Evolutionary conservation across 2,888 invertebrate genomes (phyloP), one percentile per base, ranked within the genome.

Genomic region (Ypsolopha sequella): DNA sequence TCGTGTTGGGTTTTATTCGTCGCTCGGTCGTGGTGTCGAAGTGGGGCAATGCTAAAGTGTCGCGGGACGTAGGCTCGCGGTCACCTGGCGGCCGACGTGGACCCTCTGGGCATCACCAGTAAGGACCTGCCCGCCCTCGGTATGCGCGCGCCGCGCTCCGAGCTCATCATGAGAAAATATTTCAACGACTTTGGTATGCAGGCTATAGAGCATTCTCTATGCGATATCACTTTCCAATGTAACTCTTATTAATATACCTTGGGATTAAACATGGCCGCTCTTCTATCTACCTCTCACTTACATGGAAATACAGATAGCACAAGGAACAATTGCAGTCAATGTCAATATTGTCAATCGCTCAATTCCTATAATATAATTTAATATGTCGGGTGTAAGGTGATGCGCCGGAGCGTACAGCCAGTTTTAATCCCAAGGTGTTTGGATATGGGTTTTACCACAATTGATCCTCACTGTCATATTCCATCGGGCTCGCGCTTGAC

Each of bases 41-140:
- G 14, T 47, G 47, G 24, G 47, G 47, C 47, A 46, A 41, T 48
- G 48, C 50, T 41, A 48, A 39, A 11, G 43, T 45, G 68, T 67
- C 69, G 64, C n/a, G 45, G 36, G 72, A 72, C 73, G 62, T 89
- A 97, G 96, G 93, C 95, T 80, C 93, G 96, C 84, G 97, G 97
- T 74, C 97, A 97, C 89, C 92, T 96, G 88, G 93, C 95, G 69
- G 95, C 97, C 63, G 93, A 94, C 76, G 88, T 97, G 89, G 97
- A 98, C 89, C 97, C 98, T 63, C 91, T 98, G 78, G 95, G 93
- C 88, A 96, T 98, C 88, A 93, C 89, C 84, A 91, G 91, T 86
- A 90, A 90, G 71, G 89, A 90, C 76, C 88, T 89, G 81, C 86
- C 86, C 67, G 69, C 68, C 61, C 74, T 86, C 74, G 86, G 86